phyloP scores from a whole-genome alignment of 2,113 vertebrate species.

The Aptenodytes patagonicus region DNA sequence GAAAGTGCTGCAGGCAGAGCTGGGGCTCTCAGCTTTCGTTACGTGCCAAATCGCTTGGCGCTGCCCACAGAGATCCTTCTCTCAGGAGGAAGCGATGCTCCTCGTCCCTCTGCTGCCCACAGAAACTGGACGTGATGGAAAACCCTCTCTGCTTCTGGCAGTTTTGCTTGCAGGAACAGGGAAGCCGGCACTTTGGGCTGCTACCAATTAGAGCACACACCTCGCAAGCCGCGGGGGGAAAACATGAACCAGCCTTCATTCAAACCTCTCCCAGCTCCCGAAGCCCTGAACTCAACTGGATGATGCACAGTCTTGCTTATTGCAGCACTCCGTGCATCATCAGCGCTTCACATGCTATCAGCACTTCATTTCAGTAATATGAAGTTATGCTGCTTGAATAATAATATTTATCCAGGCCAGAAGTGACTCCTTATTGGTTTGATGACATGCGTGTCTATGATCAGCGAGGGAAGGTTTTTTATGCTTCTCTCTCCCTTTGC shows the following conservation, averaged over 20 bases:
- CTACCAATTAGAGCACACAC: not conserved
- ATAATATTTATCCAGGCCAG: not conserved
- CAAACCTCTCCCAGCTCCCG: not conserved
- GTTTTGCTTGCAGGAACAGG: not conserved
- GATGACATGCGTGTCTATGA: not conserved
- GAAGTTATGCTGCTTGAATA: not conserved
- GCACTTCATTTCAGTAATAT: not conserved
- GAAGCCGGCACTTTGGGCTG: not conserved
- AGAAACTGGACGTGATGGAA: not conserved
- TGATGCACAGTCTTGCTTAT: not conserved
- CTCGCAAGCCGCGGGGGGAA: not conserved
- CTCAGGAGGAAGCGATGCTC: not conserved
- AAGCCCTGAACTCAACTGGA: not conserved
- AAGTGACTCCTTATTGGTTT: not conserved
- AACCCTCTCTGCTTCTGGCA: not conserved
- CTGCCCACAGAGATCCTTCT: not conserved
- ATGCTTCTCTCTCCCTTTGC: not conserved
- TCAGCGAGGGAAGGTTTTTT: not conserved
- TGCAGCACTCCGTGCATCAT: not conserved
- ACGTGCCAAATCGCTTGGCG: accelerated
- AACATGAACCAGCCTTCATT: not conserved
- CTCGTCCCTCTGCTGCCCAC: not conserved
- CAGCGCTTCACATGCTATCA: not conserved
- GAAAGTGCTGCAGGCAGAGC: not conserved
- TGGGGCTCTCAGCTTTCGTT: not conserved